These are phyloP conservation scores for Pocota personata DNA, from an alignment of 2,888 invertebrate species.

Conservation along the genomic window DNA sequence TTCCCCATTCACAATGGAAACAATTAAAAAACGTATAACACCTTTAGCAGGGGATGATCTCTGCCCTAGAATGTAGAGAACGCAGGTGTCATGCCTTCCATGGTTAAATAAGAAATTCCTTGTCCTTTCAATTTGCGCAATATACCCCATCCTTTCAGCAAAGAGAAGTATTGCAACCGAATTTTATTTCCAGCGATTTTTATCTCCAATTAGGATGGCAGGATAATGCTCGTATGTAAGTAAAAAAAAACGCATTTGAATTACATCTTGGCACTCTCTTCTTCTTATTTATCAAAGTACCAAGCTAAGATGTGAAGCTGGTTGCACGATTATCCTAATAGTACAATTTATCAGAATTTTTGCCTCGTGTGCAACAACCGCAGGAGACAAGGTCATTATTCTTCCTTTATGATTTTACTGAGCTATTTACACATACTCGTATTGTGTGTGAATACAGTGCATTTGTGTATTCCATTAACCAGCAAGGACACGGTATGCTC, in stretches of 20 bases:
- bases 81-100: conserved; percentile 49
- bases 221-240: background rate
- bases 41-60: conserved; percentile 23
- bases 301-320: conserved; percentile 12
- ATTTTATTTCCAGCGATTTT: background rate
- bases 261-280: background rate
- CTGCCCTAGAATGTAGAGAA: conserved; percentile 17
- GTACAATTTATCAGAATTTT: conserved; percentile 60
- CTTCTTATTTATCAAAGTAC: background rate
- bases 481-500: background rate
- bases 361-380: conserved; percentile 1
- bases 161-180: conserved; percentile 25
- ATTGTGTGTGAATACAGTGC: background rate
- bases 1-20: conserved; percentile 21
- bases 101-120: conserved; percentile 24
- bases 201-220: conserved; percentile 12
- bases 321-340: conserved; percentile 54
- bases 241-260: background rate
- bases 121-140: conserved; percentile 31
- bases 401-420: conserved; percentile 29
- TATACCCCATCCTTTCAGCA: background rate
- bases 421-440: conserved; percentile 1
- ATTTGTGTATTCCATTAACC: conserved; percentile 21
- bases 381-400: conserved; percentile 39
- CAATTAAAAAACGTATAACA: conserved; percentile 34